A percentile compares a stretch with the other conserved stretches of the same genome.
Evolutionary conservation across 2,797 vertebrate genomes (phyloP).

Genomic region (Sorex maritimensis): DNA sequence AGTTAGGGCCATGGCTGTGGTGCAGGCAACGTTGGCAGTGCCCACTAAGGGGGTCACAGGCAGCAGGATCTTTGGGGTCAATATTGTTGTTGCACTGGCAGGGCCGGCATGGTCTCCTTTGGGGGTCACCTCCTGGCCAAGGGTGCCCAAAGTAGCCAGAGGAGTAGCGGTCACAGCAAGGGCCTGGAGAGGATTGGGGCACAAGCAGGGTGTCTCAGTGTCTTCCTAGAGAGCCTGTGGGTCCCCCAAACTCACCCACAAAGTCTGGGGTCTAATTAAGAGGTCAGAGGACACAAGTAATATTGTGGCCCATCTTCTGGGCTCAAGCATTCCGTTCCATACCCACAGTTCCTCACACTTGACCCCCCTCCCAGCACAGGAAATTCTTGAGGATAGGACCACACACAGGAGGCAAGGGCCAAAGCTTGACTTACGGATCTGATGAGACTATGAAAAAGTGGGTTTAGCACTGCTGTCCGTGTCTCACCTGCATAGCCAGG

Average conservation of each 20-base stretch:
- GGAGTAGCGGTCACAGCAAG: slow-evolving; percentile 93
- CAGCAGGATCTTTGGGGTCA: slow-evolving; percentile 90
- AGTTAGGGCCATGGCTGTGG: slow-evolving; percentile 92
- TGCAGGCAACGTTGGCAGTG: slow-evolving; percentile 94
- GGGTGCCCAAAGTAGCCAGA: slow-evolving; percentile 94
- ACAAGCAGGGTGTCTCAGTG: neutral
- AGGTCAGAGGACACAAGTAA: neutral
- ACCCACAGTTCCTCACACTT: neutral
- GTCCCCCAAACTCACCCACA: neutral
- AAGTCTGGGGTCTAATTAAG: neutral
- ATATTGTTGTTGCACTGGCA: slow-evolving; percentile 95
- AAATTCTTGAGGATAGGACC: neutral
- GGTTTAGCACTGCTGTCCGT: neutral
- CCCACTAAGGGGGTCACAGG: slow-evolving; percentile 93
- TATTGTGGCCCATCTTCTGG: slow-evolving; percentile 10
- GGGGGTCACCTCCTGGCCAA: slow-evolving; percentile 87
- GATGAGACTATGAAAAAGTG: neutral
- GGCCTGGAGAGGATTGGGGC: slow-evolving; percentile 85
- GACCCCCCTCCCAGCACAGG: neutral
- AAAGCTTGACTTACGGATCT: neutral
- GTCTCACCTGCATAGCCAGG: slow-evolving; percentile 93
- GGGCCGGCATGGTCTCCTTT: slow-evolving; percentile 90
- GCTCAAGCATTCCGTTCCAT: neutral
- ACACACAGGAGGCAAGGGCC: neutral
- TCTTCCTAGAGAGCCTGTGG: neutral